Conservation (phyloP, 2,113 vertebrate genomes). For the Rallus limicola region DNA sequence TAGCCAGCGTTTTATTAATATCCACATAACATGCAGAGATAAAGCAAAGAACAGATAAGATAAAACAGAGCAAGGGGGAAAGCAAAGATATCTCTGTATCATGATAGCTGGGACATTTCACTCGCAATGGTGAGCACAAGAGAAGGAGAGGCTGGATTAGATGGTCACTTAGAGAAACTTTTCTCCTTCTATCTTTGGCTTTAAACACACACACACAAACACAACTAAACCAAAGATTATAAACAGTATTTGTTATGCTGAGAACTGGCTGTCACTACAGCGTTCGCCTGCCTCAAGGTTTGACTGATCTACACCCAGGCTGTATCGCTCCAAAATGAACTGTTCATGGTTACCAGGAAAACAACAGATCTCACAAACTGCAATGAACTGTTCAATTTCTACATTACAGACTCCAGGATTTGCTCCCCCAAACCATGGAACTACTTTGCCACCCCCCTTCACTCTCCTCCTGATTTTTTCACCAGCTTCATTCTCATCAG, state of each 20-base stretch:
- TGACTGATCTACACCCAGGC: neutral
- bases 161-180: neutral
- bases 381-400: neutral
- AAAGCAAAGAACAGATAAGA: neutral
- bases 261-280: neutral
- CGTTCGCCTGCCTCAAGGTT: neutral
- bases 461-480: neutral
- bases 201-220: neutral
- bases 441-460: neutral
- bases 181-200: neutral
- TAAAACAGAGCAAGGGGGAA: neutral
- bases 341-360: neutral
- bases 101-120: neutral
- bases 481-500: neutral
- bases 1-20: neutral
- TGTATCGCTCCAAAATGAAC: neutral
- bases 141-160: neutral
- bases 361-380: neutral
- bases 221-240: neutral
- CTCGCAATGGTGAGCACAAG: neutral
- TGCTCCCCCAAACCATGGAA: neutral
- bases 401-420: neutral
- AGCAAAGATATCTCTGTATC: neutral
- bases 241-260: neutral
- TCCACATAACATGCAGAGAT: fast-evolving